Percentiles rank a stretch among this genome's conserved stretches.
phyloP scores from a whole-genome alignment of 2,797 vertebrate species.

The Prionace glauca region DNA sequence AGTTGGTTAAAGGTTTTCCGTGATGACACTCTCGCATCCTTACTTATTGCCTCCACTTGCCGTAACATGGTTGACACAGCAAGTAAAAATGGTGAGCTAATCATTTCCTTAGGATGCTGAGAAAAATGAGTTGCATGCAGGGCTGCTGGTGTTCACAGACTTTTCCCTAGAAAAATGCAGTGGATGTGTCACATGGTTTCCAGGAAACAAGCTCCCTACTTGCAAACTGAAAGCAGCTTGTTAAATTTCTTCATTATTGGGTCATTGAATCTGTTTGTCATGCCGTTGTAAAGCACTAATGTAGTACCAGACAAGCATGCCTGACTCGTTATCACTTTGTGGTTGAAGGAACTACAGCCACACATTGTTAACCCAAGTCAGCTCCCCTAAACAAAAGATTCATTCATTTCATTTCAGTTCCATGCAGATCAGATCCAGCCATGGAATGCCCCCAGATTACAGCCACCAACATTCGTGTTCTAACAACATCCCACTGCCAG shows the following conservation, averaged over 20 bases:
- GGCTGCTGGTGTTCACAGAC: no score
- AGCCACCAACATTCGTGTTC: not conserved
- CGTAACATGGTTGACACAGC: not conserved
- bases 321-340: not conserved
- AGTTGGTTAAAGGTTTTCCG: not conserved
- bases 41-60: not conserved
- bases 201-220: not conserved
- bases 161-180: no score
- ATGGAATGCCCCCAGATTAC: not conserved
- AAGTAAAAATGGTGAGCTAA: not conserved
- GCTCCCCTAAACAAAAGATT: not conserved
- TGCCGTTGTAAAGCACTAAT: not conserved
- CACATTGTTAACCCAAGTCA: no score
- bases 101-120: not conserved
- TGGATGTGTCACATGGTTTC: not conserved
- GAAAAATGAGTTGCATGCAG: not conserved
- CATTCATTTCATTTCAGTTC: no score
- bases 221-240: not conserved
- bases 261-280: not conserved
- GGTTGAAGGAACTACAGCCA: not conserved
- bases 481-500: not conserved
- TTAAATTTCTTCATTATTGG: not conserved
- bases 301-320: not conserved
- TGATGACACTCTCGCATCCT: not conserved
- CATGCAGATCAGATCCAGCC: not conserved